Conservation (phyloP, 2,113 vertebrate species). For the Romanogobio albipinnatus region DNA sequence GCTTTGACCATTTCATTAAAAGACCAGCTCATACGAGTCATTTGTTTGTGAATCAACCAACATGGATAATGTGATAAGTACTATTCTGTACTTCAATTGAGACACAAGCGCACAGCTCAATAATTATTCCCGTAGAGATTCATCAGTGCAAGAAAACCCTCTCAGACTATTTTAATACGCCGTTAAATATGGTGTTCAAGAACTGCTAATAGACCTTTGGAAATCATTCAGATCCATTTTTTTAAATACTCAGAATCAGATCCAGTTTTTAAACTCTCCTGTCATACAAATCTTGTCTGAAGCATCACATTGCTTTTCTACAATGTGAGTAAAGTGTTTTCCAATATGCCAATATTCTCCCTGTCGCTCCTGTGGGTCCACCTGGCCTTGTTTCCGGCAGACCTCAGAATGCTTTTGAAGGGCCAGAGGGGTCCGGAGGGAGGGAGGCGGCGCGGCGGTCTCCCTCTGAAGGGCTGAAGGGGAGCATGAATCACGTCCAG, state of each 20-base stretch:
- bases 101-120: not conserved
- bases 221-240: not conserved
- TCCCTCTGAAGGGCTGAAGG: not conserved
- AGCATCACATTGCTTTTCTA: not conserved
- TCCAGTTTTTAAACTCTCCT: not conserved
- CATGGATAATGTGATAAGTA: not conserved
- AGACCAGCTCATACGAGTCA: not conserved
- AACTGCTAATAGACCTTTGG: not conserved
- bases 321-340: not conserved
- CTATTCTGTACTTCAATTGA: not conserved
- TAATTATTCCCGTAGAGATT: not conserved
- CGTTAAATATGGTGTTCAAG: not conserved
- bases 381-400: not conserved
- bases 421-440: not conserved
- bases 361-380: not conserved
- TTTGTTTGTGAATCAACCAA: not conserved
- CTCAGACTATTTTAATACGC: not conserved
- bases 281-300: not conserved
- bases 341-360: not conserved
- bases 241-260: not conserved
- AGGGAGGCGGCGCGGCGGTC: not conserved
- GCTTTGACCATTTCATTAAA: not conserved
- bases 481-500: constrained; percentile 5
- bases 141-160: not conserved
- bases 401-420: not conserved